Evolutionary conservation across 2,888 invertebrate species (phyloP), one percentile per base, ranked within the genome.

Genomic region (Oconnorella tubifera): DNA sequence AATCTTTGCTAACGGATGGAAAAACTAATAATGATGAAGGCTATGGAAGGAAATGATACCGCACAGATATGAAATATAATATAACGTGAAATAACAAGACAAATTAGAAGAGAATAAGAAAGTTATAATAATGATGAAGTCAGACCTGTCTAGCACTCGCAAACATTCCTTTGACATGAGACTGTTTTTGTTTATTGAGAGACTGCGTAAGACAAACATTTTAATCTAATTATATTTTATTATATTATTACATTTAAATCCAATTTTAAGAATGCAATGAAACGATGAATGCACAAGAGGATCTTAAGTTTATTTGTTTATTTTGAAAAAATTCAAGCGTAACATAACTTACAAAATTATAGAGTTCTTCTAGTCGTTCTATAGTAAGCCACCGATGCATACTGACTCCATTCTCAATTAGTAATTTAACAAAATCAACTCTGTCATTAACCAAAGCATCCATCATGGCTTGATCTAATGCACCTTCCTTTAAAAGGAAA

Each of bases 401-500:
- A 71, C 92, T 93, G 19, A 99, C 95, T 29, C 99, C 99, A 81
- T 98, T 97, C 82, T 99, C 97, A 10, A 99, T 85, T 6, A 99
- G 87, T 10, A 99, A 86, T 80, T 96, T 92, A 14, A 99, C 98
- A 85, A 99, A 99, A 84, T 98, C 98, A 75, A 97, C 92, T 64
- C 96, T 87, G 83, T 97, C 95, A 82, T 93, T 92, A 77, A 96
- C 92, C 64, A 99, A 84, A 0, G 99, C 98, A 81, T 98, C 96
- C 92, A 97, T 92, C 98, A 99, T 98, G 1, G 97, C 94, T 82
- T 95, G 93, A 78, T 98, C 95, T 68, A 99, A 85, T 0, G 94
- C 91, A 68, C 94, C 90, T 87, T 80, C 75, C 82, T 81, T 71
- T 4, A 23, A 14, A 49, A 25, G 25, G 2, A 4, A 27, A 51